A percentile compares a stretch with the other conserved stretches of the same genome.
phyloP scores from a whole-genome alignment of 2,113 vertebrate genomes.

The Macquaria australasica region DNA sequence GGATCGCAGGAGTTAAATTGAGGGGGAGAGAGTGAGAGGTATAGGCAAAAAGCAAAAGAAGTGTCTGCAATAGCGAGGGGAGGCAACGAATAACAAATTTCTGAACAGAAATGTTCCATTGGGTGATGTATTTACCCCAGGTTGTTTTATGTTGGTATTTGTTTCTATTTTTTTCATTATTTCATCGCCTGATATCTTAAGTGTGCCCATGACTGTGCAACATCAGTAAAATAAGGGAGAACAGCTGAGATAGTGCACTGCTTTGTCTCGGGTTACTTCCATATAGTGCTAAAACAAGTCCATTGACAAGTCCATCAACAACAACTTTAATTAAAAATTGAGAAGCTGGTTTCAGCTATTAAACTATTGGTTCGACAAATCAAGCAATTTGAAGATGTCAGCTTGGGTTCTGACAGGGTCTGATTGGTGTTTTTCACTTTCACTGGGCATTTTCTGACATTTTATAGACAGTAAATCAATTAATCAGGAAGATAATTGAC shows the following conservation, averaged over 20 bases:
- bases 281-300: neutral
- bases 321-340: neutral
- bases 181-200: neutral
- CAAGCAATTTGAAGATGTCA: neutral
- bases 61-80: constrained; percentile 7
- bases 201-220: neutral
- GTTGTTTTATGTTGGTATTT: constrained; percentile 22
- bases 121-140: neutral
- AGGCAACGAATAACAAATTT: constrained; percentile 24
- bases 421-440: neutral
- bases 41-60: constrained; percentile 30
- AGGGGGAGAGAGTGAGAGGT: constrained; percentile 36
- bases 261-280: neutral
- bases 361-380: neutral
- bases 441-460: neutral
- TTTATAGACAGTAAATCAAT: neutral
- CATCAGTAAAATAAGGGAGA: neutral
- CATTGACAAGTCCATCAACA: neutral
- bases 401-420: neutral
- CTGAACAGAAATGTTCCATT: neutral
- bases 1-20: constrained; percentile 37
- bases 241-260: neutral
- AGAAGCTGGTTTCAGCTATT: neutral
- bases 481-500: too few relatives aligned
- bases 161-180: neutral